phyloP scores from a whole-genome alignment of 2,797 vertebrate species.

The Poeciliopsis gracilis region DNA sequence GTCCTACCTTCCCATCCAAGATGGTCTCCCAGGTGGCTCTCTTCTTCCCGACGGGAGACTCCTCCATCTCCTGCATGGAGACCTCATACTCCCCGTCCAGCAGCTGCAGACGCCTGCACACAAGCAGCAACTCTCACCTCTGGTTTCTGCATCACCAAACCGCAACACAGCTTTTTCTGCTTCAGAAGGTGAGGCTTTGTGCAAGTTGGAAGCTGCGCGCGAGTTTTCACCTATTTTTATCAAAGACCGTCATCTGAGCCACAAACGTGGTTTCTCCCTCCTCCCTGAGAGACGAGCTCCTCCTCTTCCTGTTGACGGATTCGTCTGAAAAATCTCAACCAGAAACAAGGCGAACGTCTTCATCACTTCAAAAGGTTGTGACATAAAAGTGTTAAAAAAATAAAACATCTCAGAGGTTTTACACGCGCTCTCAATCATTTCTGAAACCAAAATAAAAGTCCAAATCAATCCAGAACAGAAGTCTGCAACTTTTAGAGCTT shows the following conservation, averaged over 20 bases:
- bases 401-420: no score
- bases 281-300: conserved; percentile 87
- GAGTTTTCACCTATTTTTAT: conserved; percentile 91
- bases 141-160: not conserved
- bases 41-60: conserved; percentile 94
- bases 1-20: conserved; percentile 90
- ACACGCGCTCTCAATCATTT: not conserved
- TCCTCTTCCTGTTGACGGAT: conserved; percentile 85
- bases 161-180: not conserved
- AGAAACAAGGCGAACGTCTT: conserved; percentile 12
- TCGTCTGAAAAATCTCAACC: conserved; percentile 88
- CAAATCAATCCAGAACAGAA: no score
- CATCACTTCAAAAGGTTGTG: not conserved
- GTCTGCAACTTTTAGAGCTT: no score
- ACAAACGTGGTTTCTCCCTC: conserved; percentile 92
- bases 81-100: conserved; percentile 98
- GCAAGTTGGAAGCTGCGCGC: not conserved
- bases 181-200: not conserved
- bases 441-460: not conserved
- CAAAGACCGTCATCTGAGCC: conserved; percentile 97
- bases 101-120: conserved; percentile 89
- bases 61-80: conserved; percentile 97
- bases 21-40: conserved; percentile 98
- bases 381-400: not conserved
- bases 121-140: not conserved